Evolutionary conservation across 2,113 vertebrate genomes (phyloP).

Genomic region (Chrysochloris asiatica): DNA sequence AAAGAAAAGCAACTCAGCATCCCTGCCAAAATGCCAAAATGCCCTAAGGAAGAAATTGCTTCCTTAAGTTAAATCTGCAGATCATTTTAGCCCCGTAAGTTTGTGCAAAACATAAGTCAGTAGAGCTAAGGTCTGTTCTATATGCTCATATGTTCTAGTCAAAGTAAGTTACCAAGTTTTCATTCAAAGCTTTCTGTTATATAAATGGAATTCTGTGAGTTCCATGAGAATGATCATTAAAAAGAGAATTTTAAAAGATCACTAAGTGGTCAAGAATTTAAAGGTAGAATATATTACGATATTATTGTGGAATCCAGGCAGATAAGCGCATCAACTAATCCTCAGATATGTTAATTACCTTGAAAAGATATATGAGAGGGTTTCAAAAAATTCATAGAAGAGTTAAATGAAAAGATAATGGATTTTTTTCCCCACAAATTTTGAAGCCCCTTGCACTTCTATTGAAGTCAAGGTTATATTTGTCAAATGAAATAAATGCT

Average conservation of each 20-base stretch:
- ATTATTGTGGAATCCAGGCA: background rate
- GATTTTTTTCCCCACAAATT: too few species aligned
- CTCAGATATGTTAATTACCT: background rate
- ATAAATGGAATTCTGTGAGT: background rate
- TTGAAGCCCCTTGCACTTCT: background rate
- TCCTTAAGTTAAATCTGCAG: constrained; percentile 74
- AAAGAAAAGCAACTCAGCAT: constrained; percentile 49
- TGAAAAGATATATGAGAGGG: background rate
- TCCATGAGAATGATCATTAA: background rate
- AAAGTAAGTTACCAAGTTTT: constrained; percentile 6
- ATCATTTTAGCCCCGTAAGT: constrained; percentile 71
- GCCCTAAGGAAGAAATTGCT: constrained; percentile 71
- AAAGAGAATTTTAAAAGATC: background rate
- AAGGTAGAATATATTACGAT: background rate
- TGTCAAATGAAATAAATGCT: background rate
- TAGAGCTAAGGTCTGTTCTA: constrained; percentile 39
- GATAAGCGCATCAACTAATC: background rate
- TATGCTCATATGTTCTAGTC: background rate
- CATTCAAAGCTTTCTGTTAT: background rate
- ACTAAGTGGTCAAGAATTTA: background rate
- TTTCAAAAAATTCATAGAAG: too few species aligned
- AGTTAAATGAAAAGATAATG: too few species aligned
- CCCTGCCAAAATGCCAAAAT: constrained; percentile 76
- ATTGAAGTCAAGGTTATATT: background rate
- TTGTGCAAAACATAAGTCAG: constrained; percentile 59